Evolutionary conservation across 2,797 vertebrate genomes (phyloP).

Genomic region (Antrozous pallidus): DNA sequence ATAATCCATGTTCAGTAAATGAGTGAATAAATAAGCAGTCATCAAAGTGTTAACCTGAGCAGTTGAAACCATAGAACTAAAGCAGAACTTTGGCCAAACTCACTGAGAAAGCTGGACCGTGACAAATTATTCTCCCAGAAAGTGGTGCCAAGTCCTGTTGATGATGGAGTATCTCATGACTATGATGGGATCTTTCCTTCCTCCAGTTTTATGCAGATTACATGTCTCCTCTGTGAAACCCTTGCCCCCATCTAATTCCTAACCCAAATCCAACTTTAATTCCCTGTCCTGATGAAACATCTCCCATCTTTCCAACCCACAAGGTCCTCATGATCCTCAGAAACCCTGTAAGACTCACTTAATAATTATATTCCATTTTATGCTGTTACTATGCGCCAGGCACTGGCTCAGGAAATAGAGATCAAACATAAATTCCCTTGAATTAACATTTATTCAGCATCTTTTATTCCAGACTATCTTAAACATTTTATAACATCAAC

Average conservation of each 20-base stretch:
- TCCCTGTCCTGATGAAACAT: background rate
- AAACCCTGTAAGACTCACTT: background rate
- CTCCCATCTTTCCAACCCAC: background rate
- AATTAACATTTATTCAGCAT: background rate
- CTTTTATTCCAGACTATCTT: background rate
- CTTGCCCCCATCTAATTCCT: background rate
- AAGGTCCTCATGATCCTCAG: background rate
- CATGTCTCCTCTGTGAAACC: background rate
- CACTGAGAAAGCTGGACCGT: background rate
- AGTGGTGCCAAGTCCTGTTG: background rate
- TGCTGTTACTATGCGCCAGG: background rate
- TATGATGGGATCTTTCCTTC: background rate
- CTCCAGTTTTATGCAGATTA: background rate
- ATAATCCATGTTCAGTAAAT: background rate
- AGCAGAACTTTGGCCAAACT: background rate
- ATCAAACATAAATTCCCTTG: background rate
- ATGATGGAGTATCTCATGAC: background rate
- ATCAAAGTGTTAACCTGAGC: background rate
- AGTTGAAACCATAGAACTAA: background rate
- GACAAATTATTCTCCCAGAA: slow-evolving; percentile 45
- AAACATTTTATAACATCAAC: background rate
- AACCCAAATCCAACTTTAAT: background rate
- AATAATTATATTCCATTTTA: background rate
- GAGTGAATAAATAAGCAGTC: background rate
- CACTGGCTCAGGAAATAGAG: background rate